Evolutionary conservation across 2,888 invertebrate species (phyloP).

Genomic region (Lottia gigantea): DNA sequence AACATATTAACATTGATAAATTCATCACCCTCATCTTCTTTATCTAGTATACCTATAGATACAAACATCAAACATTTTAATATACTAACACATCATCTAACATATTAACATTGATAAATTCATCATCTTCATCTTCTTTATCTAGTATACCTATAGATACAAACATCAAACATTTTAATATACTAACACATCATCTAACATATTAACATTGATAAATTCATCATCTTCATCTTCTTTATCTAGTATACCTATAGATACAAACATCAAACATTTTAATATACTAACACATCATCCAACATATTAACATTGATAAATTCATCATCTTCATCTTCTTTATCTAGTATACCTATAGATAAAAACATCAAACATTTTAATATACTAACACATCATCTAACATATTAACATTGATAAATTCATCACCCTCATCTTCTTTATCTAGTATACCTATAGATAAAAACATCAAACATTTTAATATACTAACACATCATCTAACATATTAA

Average conservation of each 20-base stretch:
- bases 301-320: constrained; percentile 85
- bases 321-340: constrained; percentile 78
- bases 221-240: constrained; percentile 78
- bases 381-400: constrained; percentile 68
- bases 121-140: constrained; percentile 77
- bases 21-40: constrained; percentile 78
- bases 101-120: constrained; percentile 80
- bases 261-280: background rate
- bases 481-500: constrained; percentile 69
- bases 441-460: constrained; percentile 70
- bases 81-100: constrained; percentile 59
- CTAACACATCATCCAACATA: constrained; percentile 64
- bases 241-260: constrained; percentile 73
- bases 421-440: constrained; percentile 78
- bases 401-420: constrained; percentile 84
- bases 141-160: constrained; percentile 77
- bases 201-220: constrained; percentile 82
- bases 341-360: constrained; percentile 71
- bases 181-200: constrained; percentile 63
- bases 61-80: background rate
- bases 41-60: constrained; percentile 78
- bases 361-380: background rate
- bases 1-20: constrained; percentile 77
- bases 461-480: background rate
- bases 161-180: background rate